A percentile compares a stretch with the other conserved stretches of the same genome.
These are phyloP conservation scores for Ephydatia muelleri DNA, from an alignment of 37 sponge, comb jelly and placozoan species.

Conservation along the genomic window DNA sequence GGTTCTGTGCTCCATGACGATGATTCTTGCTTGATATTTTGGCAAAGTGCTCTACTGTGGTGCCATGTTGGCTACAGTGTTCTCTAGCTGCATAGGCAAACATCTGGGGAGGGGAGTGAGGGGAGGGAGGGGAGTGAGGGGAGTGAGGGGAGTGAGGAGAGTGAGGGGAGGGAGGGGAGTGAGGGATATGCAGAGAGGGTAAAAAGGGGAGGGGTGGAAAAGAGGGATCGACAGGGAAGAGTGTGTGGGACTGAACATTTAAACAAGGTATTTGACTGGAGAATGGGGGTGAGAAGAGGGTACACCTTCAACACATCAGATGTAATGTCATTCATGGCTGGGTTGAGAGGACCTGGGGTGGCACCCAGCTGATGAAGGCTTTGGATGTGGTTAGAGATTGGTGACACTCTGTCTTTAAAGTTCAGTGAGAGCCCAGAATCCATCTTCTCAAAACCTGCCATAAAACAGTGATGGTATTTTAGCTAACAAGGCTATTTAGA, in stretches of 20 bases:
- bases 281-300: not conserved
- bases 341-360: slow-evolving; percentile 48
- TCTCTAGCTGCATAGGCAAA: slow-evolving; percentile 78
- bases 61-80: slow-evolving; percentile 66
- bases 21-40: slow-evolving; percentile 73
- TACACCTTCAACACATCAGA: slow-evolving; percentile 68
- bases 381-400: slow-evolving; percentile 53
- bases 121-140: too few species aligned
- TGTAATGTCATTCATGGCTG: slow-evolving; percentile 59
- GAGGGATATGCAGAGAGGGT: not conserved
- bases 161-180: not conserved
- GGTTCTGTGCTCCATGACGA: slow-evolving; percentile 58
- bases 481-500: not conserved
- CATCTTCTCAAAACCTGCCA: slow-evolving; percentile 84
- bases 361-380: slow-evolving; percentile 51
- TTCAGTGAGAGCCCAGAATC: slow-evolving; percentile 61
- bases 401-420: slow-evolving; percentile 66
- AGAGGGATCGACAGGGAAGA: not conserved
- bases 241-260: not conserved
- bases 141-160: too few species aligned
- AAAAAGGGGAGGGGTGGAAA: not conserved
- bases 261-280: not conserved
- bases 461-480: not conserved
- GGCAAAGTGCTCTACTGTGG: slow-evolving; percentile 60
- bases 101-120: slow-evolving; percentile 31